Evolutionary conservation across 2,888 invertebrate species (phyloP), one percentile per base, ranked within the genome.

Genomic region (Drosophila mettleri): DNA sequence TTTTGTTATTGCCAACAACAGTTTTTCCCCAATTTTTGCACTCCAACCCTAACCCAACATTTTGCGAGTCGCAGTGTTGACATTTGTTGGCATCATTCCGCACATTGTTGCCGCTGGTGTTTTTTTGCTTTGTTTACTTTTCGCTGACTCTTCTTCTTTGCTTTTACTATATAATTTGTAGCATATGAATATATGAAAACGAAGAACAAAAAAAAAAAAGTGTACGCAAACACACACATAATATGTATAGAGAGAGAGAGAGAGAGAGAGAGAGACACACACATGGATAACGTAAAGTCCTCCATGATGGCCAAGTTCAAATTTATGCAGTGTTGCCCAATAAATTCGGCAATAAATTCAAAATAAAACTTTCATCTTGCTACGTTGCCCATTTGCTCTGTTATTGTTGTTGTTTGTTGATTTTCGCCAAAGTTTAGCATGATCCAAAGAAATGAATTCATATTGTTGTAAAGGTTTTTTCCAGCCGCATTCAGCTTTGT

Each of bases 1-100:
- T 86, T 86, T 86, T 86, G 86, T 86, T 86, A 85, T 86, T 80
- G 85, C 83, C 85, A 86, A 83, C 85, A 86, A 84, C 83, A 83
- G 83, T 86, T 86, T 80, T 73, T 69, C 62, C 63, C 63, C 43
- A 76, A 76, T 70, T 76, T 61, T 22, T 12, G 22, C 41, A 10
- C 16, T 36, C 34, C 34, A 9, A 18, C 18, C 24, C 36, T 36
- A 34, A 20, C 31, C 22, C 36, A 14, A 27, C 24, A 7, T 7
- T 18, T 52, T 43, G 31, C 31, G 34, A 22, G 48, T 33, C 48
- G 62, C 78, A 64, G 74, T 84, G 83, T 84, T 84, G 83, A 84
- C 83, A 84, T 84, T 84, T 85, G 83, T 85, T 83, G 83, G 85
- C 85, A 85, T 85, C 83, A 79, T 85, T 83, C 83, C 78, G 74